A percentile compares a stretch with the other conserved stretches of the same genome.
Evolutionary conservation across 2,888 invertebrate genomes (phyloP).

Genomic region (Copidosoma aretas): DNA sequence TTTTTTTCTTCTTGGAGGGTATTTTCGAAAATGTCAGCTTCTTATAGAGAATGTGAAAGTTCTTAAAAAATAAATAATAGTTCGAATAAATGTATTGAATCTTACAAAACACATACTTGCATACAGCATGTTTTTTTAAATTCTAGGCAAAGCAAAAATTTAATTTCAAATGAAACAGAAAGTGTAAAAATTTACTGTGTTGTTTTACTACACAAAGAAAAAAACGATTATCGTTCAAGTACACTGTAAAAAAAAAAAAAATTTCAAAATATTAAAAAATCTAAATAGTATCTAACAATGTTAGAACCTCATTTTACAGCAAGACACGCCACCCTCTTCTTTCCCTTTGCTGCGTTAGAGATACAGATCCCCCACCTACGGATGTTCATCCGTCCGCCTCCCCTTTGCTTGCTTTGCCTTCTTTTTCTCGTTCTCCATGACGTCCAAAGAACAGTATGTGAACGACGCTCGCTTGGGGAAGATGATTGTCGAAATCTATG

Average conservation of each 20-base stretch:
- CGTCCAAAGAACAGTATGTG: conserved; percentile 20
- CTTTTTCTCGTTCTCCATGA: conserved; percentile 20
- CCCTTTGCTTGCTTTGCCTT: conserved; percentile 8
- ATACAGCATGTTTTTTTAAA: too few species aligned
- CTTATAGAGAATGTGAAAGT: neutral
- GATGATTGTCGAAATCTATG: conserved; percentile 32
- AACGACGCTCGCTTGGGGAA: conserved; percentile 29
- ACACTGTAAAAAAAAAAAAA: neutral
- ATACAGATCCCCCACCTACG: neutral
- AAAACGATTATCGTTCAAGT: too few species aligned
- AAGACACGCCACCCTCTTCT: neutral
- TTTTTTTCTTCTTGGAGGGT: too few species aligned
- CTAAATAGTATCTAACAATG: too few species aligned
- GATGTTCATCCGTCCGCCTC: conserved; percentile 6
- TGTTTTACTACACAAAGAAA: too few species aligned
- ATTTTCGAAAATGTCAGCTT: too few species aligned
- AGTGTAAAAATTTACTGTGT: too few species aligned
- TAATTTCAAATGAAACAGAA: too few species aligned
- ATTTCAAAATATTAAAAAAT: neutral
- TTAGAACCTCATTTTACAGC: neutral
- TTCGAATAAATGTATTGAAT: neutral
- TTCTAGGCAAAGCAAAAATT: too few species aligned
- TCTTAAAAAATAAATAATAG: neutral
- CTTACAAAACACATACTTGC: too few species aligned
- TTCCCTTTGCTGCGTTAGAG: neutral